Conservation (phyloP, 2,797 vertebrate species). For the Notamacropus eugenii region DNA sequence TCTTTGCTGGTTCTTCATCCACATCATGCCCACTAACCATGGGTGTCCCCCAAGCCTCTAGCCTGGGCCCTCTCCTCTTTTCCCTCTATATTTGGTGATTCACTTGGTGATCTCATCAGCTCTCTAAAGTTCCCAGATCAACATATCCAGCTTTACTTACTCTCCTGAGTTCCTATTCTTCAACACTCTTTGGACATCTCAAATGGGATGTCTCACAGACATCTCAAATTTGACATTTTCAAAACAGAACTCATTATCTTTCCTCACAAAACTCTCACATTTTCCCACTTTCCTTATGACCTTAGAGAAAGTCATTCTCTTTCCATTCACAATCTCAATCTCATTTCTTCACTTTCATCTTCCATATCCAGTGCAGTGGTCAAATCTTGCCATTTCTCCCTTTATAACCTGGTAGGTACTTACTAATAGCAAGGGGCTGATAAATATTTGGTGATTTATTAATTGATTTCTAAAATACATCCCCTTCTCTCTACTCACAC, state of each 20-base stretch:
- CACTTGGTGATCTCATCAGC: background rate
- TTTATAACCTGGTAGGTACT: background rate
- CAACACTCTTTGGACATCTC: background rate
- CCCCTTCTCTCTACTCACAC: background rate
- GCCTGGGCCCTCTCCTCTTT: background rate
- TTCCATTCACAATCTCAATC: background rate
- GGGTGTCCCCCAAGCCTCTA: too few relatives aligned
- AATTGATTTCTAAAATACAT: background rate
- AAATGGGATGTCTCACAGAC: background rate
- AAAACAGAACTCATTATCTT: background rate
- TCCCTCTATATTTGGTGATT: background rate
- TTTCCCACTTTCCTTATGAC: background rate
- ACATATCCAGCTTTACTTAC: background rate
- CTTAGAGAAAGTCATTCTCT: background rate
- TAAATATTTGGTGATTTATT: background rate
- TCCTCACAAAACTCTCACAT: background rate
- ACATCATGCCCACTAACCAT: background rate
- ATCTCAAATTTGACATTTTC: background rate
- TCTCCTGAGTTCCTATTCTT: background rate
- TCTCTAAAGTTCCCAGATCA: background rate
- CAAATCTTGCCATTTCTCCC: background rate
- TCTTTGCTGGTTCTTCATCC: background rate
- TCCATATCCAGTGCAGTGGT: background rate
- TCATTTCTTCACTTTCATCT: background rate
- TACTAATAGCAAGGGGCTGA: background rate